These are phyloP conservation scores for Planiliza haematocheilus DNA, from an alignment of 2,113 vertebrate species.

Conservation along the genomic window DNA sequence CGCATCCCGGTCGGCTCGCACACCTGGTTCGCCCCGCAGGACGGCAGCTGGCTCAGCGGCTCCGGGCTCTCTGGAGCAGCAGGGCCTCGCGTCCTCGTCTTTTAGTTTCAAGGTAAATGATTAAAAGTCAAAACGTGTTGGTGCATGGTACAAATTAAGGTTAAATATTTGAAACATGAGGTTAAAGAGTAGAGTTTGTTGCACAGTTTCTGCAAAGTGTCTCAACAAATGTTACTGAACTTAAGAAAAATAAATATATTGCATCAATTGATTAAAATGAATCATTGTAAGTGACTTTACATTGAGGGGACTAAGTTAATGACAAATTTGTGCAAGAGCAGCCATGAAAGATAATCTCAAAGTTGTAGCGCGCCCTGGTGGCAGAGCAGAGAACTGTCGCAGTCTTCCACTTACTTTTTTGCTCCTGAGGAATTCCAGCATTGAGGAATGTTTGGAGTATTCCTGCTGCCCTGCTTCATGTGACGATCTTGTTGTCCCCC, in stretches of 20 bases:
- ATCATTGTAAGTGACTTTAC: too few species aligned
- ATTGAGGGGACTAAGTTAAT: neutral
- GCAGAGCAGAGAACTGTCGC: neutral
- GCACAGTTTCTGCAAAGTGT: neutral
- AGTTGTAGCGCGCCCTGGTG: constrained; percentile 53
- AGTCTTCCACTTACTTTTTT: constrained; percentile 77
- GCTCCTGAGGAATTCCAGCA: constrained; percentile 83
- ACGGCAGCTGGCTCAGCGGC: neutral
- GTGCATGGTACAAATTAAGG: too few species aligned
- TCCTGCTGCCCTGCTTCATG: constrained; percentile 63
- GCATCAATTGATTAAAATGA: too few species aligned
- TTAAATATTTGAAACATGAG: too few species aligned
- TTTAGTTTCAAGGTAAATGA: neutral
- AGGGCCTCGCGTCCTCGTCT: constrained; percentile 51
- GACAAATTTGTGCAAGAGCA: neutral
- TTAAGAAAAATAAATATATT: too few species aligned
- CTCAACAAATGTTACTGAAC: neutral
- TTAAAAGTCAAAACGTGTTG: neutral
- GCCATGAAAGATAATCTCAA: fast-evolving
- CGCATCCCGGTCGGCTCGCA: constrained; percentile 77
- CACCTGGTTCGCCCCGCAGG: constrained; percentile 74
- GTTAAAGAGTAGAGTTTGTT: neutral
- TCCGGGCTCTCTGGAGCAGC: fast-evolving
- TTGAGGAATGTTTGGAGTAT: constrained; percentile 78
- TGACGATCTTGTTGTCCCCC: constrained; percentile 30